phyloP scores from a whole-genome alignment of 2,113 vertebrate genomes.

The Rhombomys opimus region DNA sequence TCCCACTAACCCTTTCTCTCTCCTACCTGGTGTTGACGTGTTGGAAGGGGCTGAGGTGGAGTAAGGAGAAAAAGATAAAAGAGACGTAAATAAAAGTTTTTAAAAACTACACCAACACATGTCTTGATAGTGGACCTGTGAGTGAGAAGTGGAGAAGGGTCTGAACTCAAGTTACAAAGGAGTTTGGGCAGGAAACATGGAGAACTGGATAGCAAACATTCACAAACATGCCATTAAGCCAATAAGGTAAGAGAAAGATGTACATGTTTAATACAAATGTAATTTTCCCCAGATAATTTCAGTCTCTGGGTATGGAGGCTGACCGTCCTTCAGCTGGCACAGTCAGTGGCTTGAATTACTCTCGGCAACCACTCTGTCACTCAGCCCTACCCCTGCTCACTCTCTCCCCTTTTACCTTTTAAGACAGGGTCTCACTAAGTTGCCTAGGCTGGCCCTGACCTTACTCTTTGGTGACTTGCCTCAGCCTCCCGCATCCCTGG shows the following conservation, averaged over 20 bases:
- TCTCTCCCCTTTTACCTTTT: neutral
- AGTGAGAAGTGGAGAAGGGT: neutral
- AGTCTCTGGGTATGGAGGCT: neutral
- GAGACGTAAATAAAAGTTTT: too few species aligned
- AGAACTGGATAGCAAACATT: neutral
- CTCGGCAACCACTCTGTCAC: neutral
- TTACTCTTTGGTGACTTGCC: neutral
- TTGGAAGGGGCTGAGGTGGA: too few species aligned
- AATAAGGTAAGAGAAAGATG: neutral
- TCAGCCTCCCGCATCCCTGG: neutral
- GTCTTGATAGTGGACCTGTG: too few species aligned
- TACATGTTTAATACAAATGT: neutral
- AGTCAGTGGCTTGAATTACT: neutral
- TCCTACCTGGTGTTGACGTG: too few species aligned
- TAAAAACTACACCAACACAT: too few species aligned
- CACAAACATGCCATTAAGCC: neutral
- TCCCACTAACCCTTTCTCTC: too few species aligned
- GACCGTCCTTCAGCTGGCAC: neutral
- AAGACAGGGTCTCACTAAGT: neutral
- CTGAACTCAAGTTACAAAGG: neutral
- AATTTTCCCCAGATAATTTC: neutral
- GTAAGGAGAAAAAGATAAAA: too few species aligned
- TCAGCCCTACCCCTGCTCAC: neutral
- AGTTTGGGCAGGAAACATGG: neutral
- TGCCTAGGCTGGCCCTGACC: neutral